Conservation (phyloP, 2,797 vertebrate genomes). For the Mormyrus proboscirostris region DNA sequence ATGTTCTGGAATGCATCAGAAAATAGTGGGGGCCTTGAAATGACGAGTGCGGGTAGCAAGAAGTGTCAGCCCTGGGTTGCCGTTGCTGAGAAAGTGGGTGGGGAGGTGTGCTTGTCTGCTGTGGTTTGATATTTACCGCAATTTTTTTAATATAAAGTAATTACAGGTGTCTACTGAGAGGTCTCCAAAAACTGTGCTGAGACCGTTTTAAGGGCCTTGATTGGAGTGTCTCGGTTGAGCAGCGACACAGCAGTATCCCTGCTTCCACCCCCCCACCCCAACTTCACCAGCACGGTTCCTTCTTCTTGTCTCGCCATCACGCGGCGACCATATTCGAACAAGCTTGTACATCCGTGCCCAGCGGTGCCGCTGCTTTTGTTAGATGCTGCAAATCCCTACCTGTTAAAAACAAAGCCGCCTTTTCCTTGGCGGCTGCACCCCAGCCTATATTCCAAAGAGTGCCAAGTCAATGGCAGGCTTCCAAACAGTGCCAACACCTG, state of each 20-base stretch:
- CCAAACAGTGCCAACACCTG: neutral
- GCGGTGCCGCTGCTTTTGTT: neutral
- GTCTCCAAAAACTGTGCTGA: neutral
- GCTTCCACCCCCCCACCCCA: neutral
- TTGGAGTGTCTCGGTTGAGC: constrained; percentile 6
- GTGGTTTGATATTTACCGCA: neutral
- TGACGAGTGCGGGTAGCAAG: neutral
- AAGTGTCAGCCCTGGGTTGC: neutral
- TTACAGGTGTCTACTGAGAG: neutral
- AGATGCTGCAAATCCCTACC: neutral
- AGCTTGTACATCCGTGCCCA: neutral
- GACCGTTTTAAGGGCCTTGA: neutral
- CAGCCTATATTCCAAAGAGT: neutral
- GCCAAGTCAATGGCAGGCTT: neutral
- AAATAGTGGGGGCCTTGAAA: neutral
- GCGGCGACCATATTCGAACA: neutral
- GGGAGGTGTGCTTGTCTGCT: neutral
- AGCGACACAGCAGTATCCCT: neutral
- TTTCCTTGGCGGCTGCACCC: neutral
- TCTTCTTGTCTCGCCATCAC: neutral
- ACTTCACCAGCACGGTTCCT: neutral
- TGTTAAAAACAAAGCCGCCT: neutral
- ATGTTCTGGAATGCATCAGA: neutral
- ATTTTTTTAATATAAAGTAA: constrained; percentile 6
- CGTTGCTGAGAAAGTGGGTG: neutral